Percentiles rank a stretch among this genome's conserved stretches.
Evolutionary conservation across 2,888 invertebrate genomes (phyloP).

Genomic region (Ormyrus nitidulus): DNA sequence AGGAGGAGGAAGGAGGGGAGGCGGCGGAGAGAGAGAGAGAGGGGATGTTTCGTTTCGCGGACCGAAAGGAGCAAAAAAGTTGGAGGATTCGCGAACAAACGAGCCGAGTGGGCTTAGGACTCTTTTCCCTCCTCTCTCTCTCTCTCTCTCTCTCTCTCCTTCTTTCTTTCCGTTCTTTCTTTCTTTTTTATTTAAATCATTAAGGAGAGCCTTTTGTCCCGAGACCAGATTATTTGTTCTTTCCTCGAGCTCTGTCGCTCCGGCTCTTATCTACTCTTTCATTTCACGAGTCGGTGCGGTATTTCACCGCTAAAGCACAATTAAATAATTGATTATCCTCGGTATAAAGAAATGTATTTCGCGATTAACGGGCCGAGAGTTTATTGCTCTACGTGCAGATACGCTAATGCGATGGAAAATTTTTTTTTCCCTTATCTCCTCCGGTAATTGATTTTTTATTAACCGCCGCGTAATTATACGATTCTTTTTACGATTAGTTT

Average conservation of each 20-base stretch:
- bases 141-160: neutral
- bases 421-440: neutral
- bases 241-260: slow-evolving; percentile 12
- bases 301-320: slow-evolving; percentile 43
- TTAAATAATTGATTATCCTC: slow-evolving; percentile 54
- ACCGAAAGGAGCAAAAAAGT: slow-evolving; percentile 50
- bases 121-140: slow-evolving; percentile 28
- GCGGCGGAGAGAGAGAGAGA: neutral
- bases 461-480: too few relatives aligned
- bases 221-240: slow-evolving; percentile 54
- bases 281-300: slow-evolving; percentile 35
- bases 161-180: slow-evolving; percentile 28
- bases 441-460: too few relatives aligned
- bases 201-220: slow-evolving; percentile 54
- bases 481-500: too few relatives aligned
- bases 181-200: slow-evolving; percentile 57
- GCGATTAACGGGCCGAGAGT: slow-evolving; percentile 7
- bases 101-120: slow-evolving; percentile 53
- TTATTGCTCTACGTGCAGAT: slow-evolving; percentile 2
- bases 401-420: neutral
- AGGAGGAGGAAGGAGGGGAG: slow-evolving; percentile 1
- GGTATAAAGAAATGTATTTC: slow-evolving; percentile 37
- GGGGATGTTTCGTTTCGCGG: slow-evolving; percentile 53
- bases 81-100: slow-evolving; percentile 55
- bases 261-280: slow-evolving; percentile 51